phyloP scores from a whole-genome alignment of 64 coral and sea anemone genomes.

The Montipora efflorescens region DNA sequence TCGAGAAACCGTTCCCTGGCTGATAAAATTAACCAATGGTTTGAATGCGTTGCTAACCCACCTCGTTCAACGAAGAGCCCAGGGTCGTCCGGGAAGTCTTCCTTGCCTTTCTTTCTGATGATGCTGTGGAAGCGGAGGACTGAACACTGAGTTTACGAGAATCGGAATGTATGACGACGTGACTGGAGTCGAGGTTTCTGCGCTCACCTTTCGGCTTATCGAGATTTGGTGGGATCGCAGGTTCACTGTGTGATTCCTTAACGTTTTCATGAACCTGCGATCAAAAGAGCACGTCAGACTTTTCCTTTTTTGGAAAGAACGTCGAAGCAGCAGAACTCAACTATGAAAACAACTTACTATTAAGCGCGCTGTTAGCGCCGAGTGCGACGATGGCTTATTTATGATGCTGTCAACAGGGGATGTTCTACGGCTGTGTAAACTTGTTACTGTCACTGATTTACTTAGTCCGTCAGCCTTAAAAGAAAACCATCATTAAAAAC shows the following conservation, averaged over 20 bases:
- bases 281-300: not conserved
- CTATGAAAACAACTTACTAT: not conserved
- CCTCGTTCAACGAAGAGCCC: conserved; percentile 24
- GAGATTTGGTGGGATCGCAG: not conserved
- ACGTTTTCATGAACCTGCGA: not conserved
- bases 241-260: conserved; percentile 25
- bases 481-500: not conserved
- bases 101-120: conserved; percentile 21
- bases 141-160: conserved; percentile 35
- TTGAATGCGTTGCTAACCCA: not conserved
- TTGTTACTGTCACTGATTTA: conserved; percentile 19
- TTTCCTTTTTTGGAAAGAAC: not conserved
- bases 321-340: not conserved
- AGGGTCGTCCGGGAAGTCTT: conserved; percentile 7
- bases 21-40: not conserved
- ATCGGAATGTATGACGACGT: not conserved
- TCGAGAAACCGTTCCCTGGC: no score
- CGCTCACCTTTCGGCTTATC: not conserved
- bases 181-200: not conserved
- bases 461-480: not conserved
- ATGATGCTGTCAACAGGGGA: not conserved
- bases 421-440: not conserved
- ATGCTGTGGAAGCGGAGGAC: conserved; percentile 12
- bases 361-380: not conserved
- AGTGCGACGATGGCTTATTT: no score